Percentiles rank a stretch among this genome's conserved stretches.
These are phyloP conservation scores for Perca flavescens DNA, from an alignment of 2,113 vertebrate genomes.

Conservation along the genomic window DNA sequence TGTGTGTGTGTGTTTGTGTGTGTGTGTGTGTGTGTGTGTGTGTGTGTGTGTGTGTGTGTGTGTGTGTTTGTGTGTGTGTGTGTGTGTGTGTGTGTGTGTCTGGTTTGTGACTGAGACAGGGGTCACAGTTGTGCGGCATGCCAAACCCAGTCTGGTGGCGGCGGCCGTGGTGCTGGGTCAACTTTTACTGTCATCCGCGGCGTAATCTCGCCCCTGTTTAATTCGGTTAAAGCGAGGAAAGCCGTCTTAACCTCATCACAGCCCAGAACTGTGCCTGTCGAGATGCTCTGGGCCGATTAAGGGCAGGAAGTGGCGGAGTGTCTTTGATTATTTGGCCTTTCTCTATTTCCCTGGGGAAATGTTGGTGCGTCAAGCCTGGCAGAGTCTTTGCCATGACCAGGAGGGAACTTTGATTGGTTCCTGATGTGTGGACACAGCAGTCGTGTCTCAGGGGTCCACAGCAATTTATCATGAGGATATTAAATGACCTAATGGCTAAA, in stretches of 20 bases:
- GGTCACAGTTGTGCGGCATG: conserved; percentile 69
- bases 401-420: conserved; percentile 76
- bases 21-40: too few species aligned
- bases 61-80: too few species aligned
- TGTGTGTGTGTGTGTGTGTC: neutral
- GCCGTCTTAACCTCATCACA: conserved; percentile 43
- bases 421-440: conserved; percentile 75
- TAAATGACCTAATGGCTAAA: conserved; percentile 79
- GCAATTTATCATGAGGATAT: conserved; percentile 80
- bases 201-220: conserved; percentile 35
- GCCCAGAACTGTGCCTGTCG: conserved; percentile 21
- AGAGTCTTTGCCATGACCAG: conserved; percentile 49
- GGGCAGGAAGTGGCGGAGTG: conserved; percentile 71
- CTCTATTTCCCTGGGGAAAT: conserved; percentile 75
- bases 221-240: conserved; percentile 47
- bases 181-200: conserved; percentile 3
- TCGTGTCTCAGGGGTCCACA: conserved; percentile 61
- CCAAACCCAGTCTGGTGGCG: conserved; percentile 47
- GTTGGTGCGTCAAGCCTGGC: conserved; percentile 66
- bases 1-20: conserved; percentile 2
- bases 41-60: too few species aligned
- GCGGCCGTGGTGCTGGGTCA: conserved; percentile 33
- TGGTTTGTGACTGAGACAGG: conserved; percentile 37
- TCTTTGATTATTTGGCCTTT: conserved; percentile 80
- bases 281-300: conserved; percentile 65